phyloP scores from a whole-genome alignment of 2,888 invertebrate genomes.

The Scaptomyza parva region DNA sequence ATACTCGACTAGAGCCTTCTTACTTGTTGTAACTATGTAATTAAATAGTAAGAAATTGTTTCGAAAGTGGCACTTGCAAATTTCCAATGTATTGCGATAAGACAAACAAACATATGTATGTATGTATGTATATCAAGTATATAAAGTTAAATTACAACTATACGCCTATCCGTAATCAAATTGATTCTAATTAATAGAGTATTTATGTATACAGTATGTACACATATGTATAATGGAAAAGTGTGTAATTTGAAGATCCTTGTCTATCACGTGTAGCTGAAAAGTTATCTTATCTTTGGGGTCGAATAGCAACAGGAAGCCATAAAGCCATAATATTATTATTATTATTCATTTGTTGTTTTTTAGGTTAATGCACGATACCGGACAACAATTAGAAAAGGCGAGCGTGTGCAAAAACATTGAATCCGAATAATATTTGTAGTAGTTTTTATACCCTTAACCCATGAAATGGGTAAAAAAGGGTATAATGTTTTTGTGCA shows the following conservation, averaged over 20 bases:
- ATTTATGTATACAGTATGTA: neutral
- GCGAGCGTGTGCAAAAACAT: conserved; percentile 34
- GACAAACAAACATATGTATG: neutral
- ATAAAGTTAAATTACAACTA: neutral
- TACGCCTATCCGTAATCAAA: conserved; percentile 1
- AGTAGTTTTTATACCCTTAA: neutral
- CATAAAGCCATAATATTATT: conserved; percentile 21
- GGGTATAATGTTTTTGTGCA: too few relatives aligned
- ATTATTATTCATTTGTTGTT: conserved; percentile 6
- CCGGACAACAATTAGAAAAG: conserved; percentile 12
- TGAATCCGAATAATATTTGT: neutral
- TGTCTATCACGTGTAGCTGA: conserved; percentile 57
- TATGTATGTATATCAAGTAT: too few relatives aligned
- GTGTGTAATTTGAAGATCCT: conserved; percentile 8
- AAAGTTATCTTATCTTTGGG: conserved; percentile 40
- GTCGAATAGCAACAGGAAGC: conserved; percentile 49
- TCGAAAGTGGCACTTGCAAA: conserved; percentile 7
- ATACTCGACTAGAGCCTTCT: too few relatives aligned
- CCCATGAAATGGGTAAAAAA: too few relatives aligned
- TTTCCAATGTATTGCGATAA: neutral
- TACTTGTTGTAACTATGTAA: too few relatives aligned
- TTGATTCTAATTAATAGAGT: neutral
- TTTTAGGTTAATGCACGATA: conserved; percentile 64
- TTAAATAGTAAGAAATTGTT: neutral
- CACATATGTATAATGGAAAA: too few relatives aligned